Evolutionary conservation across 2,888 invertebrate species (phyloP), one percentile per base, ranked within the genome.

Genomic region (Coelogynopora nodosa): DNA sequence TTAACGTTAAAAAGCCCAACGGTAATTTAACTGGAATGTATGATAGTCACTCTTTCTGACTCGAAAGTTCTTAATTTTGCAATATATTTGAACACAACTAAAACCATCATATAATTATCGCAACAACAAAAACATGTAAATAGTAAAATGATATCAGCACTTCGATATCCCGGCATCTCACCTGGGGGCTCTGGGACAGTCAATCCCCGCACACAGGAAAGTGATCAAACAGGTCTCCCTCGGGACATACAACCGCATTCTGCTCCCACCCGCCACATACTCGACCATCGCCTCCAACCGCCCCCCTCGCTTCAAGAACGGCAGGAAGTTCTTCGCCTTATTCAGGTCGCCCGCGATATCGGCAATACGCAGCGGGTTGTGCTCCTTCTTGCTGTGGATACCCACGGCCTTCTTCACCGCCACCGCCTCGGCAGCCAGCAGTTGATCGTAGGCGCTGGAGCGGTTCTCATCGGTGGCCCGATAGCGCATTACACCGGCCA

Each of bases 391-490:
- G 84, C 91, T 91, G 89, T 92, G 91, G n/a, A 92, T 88, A 0
- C 92, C 91, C 2, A 90, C 90, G 0, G 89, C 89, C 10, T 95
- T 95, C 92, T 98, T 98, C 88, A 94, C 94, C 0, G 99, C 98
- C 91, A 97, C 96, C 30, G 94, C 94, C 93, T 99, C 98, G 0
- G 98, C 98, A 87, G 96, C 95, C 87, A 97, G 93, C 29, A 99
- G 93, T 88, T 95, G 95, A 92, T 98, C 98, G 91, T 98, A 99
- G 88, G 95, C 95, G 0, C 96, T 95, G 81, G 98, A 97, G 88
- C 98, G 94, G 92, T 97, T 96, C 91, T 98, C 97, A 91, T 99
- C 98, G 91, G 98, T 97, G 90, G 96, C 96, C 87, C 97, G 94
- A 91, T 99, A 97, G 88, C 96, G 94, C 0, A 99, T 95, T 1